A percentile compares a stretch with the other conserved stretches of the same genome.
Evolutionary conservation across 2,797 vertebrate genomes (phyloP).

Genomic region (Echeneis naucrates): DNA sequence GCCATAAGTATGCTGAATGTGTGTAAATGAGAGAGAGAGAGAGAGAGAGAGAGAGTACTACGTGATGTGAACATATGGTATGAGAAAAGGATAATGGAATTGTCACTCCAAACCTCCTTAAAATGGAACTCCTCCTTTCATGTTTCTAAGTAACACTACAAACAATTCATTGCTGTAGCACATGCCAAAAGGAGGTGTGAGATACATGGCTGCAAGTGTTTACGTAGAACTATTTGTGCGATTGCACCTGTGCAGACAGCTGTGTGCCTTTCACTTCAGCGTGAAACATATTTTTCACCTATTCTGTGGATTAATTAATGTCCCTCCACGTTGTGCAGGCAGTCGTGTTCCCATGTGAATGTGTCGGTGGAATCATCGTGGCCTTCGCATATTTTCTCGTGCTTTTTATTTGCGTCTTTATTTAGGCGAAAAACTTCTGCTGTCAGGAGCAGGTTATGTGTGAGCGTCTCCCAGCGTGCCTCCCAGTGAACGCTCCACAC

Average conservation of each 20-base stretch:
- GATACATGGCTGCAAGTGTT: slow-evolving; percentile 2
- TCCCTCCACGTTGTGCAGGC: background rate
- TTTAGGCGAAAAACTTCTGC: slow-evolving; percentile 49
- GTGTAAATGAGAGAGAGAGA: background rate
- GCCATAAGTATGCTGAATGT: slow-evolving; percentile 1
- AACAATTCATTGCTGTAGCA: slow-evolving; percentile 36
- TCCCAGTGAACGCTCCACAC: slow-evolving; percentile 54
- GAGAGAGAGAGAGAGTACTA: background rate
- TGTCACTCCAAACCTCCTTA: slow-evolving; percentile 28
- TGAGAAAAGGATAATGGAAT: slow-evolving; percentile 45
- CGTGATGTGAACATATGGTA: slow-evolving; percentile 55
- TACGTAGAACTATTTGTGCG: background rate
- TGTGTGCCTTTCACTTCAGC: slow-evolving; percentile 6
- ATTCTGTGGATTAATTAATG: slow-evolving; percentile 29
- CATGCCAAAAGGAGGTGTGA: slow-evolving; percentile 23
- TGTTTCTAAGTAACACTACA: slow-evolving; percentile 38
- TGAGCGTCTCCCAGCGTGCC: slow-evolving; percentile 61
- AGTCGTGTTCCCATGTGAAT: background rate
- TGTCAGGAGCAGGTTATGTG: slow-evolving; percentile 68
- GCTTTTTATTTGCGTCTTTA: slow-evolving; percentile 50
- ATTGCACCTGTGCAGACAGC: slow-evolving; percentile 12
- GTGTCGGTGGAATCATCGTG: slow-evolving; percentile 4
- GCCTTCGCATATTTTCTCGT: slow-evolving; percentile 23
- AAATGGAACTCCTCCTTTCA: slow-evolving; percentile 34
- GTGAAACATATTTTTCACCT: background rate